phyloP scores from a whole-genome alignment of 1,140 invertebrate genomes.

The Cheumatopsyche charites region DNA sequence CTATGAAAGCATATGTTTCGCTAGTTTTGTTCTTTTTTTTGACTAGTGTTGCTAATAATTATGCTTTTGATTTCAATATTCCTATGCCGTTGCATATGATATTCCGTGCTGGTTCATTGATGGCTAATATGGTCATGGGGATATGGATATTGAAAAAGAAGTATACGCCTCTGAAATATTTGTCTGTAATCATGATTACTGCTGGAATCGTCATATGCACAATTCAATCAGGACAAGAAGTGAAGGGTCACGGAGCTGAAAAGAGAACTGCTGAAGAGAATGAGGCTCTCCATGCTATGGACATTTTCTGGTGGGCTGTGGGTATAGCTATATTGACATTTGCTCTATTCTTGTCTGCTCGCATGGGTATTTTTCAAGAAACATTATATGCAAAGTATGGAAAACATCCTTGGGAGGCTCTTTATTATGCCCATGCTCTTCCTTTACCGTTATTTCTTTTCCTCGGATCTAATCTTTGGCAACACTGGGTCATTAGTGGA shows the following conservation, averaged over 20 bases:
- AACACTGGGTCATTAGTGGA: slow-evolving; percentile 69
- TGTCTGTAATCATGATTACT: slow-evolving; percentile 93
- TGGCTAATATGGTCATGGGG: slow-evolving; percentile 96
- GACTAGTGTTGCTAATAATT: slow-evolving; percentile 93
- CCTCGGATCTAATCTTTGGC: slow-evolving; percentile 74
- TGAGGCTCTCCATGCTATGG: slow-evolving; percentile 59
- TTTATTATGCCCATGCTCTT: slow-evolving; percentile 94
- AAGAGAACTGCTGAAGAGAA: slow-evolving; percentile 57
- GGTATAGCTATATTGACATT: slow-evolving; percentile 86
- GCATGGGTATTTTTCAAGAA: slow-evolving; percentile 98
- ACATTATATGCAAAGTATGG: slow-evolving; percentile 84
- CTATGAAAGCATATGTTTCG: slow-evolving; percentile 80
- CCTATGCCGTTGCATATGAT: slow-evolving; percentile 99
- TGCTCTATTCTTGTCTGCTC: slow-evolving; percentile 90
- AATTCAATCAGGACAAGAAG: slow-evolving; percentile 79
- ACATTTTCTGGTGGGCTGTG: slow-evolving; percentile 83
- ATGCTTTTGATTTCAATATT: slow-evolving; percentile 96
- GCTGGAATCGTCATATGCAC: slow-evolving; percentile 92
- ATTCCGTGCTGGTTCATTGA: slow-evolving; percentile 94
- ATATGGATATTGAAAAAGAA: slow-evolving; percentile 86
- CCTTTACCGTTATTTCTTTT: slow-evolving; percentile 86
- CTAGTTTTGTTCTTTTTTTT: slow-evolving; percentile 92
- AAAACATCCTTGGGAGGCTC: slow-evolving; percentile 92
- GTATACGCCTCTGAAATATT: slow-evolving; percentile 86
- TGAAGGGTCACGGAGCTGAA: slow-evolving; percentile 60